phyloP scores from a whole-genome alignment of 2,888 invertebrate genomes.

The Zygaena filipendulae region DNA sequence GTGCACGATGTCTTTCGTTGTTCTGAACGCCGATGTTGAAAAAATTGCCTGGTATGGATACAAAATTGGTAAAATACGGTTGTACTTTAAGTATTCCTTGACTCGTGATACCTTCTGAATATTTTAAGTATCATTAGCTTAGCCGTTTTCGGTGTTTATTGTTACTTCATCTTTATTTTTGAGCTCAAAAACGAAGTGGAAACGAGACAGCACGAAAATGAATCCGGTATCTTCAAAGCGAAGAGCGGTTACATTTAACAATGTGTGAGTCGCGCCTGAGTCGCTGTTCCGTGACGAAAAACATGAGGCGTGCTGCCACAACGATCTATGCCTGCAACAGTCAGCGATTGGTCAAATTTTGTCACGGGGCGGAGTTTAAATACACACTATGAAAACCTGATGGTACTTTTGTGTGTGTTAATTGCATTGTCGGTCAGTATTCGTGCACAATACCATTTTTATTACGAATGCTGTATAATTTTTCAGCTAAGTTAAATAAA shows the following conservation, averaged over 20 bases:
- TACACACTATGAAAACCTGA: slow-evolving; percentile 49
- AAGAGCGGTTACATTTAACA: slow-evolving; percentile 56
- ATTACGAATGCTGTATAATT: slow-evolving; percentile 37
- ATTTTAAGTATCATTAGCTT: no score
- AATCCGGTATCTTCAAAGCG: slow-evolving; percentile 60
- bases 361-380: slow-evolving; percentile 54
- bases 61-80: no score
- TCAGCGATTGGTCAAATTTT: slow-evolving; percentile 54
- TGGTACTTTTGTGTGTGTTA: slow-evolving; percentile 50
- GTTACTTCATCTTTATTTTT: background rate
- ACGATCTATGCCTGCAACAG: slow-evolving; percentile 56
- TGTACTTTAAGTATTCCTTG: no score
- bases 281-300: slow-evolving; percentile 64
- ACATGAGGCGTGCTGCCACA: slow-evolving; percentile 61
- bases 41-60: no score
- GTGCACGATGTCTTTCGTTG: slow-evolving; percentile 28
- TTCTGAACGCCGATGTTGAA: no score
- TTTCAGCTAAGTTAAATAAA: slow-evolving; percentile 37
- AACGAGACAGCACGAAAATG: slow-evolving; percentile 49
- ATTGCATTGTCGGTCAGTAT: slow-evolving; percentile 58
- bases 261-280: slow-evolving; percentile 69
- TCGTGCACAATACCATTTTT: slow-evolving; percentile 48
- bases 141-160: no score
- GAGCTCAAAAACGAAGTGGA: slow-evolving; percentile 13
- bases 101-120: no score